Conservation (phyloP, 2,113 vertebrate genomes). For the Channa maculata region DNA sequence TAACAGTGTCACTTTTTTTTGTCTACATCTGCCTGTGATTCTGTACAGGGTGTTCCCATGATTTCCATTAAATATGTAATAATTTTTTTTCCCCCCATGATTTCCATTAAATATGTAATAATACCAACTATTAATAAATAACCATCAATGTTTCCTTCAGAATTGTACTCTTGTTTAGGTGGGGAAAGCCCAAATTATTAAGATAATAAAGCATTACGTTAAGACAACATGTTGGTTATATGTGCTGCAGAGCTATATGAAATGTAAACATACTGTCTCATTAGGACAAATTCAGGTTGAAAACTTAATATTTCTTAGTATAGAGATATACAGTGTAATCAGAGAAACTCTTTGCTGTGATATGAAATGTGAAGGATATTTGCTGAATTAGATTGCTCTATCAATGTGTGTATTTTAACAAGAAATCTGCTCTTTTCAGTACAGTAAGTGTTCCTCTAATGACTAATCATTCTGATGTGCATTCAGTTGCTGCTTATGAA, state of each 20-base stretch:
- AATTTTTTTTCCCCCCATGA: background rate
- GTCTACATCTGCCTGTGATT: background rate
- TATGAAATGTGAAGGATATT: background rate
- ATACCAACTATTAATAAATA: constrained; percentile 25
- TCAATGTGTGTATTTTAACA: constrained; percentile 1
- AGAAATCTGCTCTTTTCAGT: constrained; percentile 23
- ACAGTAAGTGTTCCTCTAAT: constrained; percentile 36
- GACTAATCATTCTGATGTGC: constrained; percentile 39
- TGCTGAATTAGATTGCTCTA: background rate
- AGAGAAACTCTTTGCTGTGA: background rate
- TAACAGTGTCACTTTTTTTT: constrained; percentile 1
- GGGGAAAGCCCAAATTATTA: constrained; percentile 8
- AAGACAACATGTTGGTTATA: background rate
- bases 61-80: constrained; percentile 11
- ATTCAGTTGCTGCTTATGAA: constrained; percentile 12
- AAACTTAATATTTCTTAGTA: background rate
- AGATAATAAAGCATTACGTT: too few relatives aligned
- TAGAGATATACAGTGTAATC: constrained; percentile 5
- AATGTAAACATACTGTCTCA: constrained; percentile 7
- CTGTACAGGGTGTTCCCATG: constrained; percentile 11
- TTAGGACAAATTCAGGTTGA: constrained; percentile 12
- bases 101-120: constrained; percentile 11
- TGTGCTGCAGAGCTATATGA: background rate
- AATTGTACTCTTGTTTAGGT: background rate
- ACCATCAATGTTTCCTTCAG: background rate